Percentiles rank a stretch among this genome's conserved stretches.
Evolutionary conservation across 2,888 invertebrate genomes (phyloP).

Genomic region (Lysandra bellargus): DNA sequence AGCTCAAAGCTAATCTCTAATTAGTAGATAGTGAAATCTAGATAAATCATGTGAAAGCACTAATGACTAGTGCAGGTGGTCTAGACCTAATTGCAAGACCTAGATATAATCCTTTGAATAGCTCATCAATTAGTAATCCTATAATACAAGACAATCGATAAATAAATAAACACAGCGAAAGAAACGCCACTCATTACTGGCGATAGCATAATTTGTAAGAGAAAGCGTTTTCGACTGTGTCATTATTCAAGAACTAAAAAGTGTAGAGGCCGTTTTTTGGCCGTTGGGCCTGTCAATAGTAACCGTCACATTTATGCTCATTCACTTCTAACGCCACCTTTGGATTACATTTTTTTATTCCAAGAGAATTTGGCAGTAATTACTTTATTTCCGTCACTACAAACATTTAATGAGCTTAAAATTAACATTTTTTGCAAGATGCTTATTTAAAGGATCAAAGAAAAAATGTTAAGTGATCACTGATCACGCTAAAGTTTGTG

Average conservation of each 20-base stretch:
- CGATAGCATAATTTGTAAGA: conserved; percentile 36
- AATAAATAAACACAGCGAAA: conserved; percentile 53
- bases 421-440: too few relatives aligned
- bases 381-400: too few relatives aligned
- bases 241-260: not conserved
- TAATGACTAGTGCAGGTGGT: conserved; percentile 20
- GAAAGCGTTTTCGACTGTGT: conserved; percentile 12
- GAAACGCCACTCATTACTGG: conserved; percentile 49
- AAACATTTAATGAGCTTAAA: too few relatives aligned
- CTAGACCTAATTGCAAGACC: conserved; percentile 9
- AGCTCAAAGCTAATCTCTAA: not conserved
- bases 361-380: too few relatives aligned
- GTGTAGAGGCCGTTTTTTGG: not conserved
- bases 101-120: conserved; percentile 35
- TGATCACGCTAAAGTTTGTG: too few relatives aligned
- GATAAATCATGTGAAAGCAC: conserved; percentile 19
- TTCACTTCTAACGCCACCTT: too few relatives aligned
- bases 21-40: conserved; percentile 10
- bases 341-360: too few relatives aligned
- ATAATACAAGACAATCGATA: conserved; percentile 51
- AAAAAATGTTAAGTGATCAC: too few relatives aligned
- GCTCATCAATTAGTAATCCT: conserved; percentile 44
- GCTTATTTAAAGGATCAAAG: too few relatives aligned
- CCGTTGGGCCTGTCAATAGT: too few relatives aligned
- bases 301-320: too few relatives aligned